Evolutionary conservation across 2,113 vertebrate genomes (phyloP).

Genomic region (Poecilia latipinna): DNA sequence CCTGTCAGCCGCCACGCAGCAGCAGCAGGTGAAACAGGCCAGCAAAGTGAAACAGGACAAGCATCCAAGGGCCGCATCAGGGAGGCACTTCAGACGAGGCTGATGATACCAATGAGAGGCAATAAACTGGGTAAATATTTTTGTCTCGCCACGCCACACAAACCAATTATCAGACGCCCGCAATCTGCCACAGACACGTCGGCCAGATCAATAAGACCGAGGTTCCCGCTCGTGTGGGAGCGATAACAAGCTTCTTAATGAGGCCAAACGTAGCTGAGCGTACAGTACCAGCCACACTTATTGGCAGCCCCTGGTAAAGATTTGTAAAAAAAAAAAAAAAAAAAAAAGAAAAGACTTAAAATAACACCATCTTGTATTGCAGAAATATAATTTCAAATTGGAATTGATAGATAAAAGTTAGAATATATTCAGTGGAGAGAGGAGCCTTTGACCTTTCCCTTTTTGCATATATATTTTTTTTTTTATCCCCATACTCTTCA

Average conservation of each 20-base stretch:
- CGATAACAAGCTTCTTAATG: constrained; percentile 21
- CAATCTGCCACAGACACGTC: constrained; percentile 31
- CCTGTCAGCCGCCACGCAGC: constrained; percentile 38
- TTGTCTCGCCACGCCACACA: constrained; percentile 23
- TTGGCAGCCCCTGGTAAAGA: too few species aligned
- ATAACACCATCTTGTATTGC: too few species aligned
- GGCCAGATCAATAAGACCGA: constrained; percentile 7
- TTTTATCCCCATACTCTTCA: too few species aligned
- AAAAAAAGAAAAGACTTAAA: too few species aligned
- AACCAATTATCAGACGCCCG: constrained; percentile 38
- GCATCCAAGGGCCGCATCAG: constrained; percentile 43
- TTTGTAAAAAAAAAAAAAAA: too few species aligned
- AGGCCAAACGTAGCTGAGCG: background rate
- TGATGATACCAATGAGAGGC: constrained; percentile 49
- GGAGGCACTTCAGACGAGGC: constrained; percentile 26
- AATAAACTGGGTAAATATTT: constrained; percentile 51
- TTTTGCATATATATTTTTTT: too few species aligned
- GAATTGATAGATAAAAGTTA: too few species aligned
- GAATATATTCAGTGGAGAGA: too few species aligned
- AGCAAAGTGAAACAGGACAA: constrained; percentile 24
- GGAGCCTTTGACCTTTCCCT: too few species aligned
- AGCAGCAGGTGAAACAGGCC: constrained; percentile 52
- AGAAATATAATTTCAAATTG: too few species aligned
- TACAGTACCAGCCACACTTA: background rate
- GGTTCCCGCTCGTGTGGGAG: background rate